A percentile compares a stretch with the other conserved stretches of the same genome.
Evolutionary conservation across 1,140 invertebrate species (phyloP).

Genomic region (Caenorhabditis inopinata): DNA sequence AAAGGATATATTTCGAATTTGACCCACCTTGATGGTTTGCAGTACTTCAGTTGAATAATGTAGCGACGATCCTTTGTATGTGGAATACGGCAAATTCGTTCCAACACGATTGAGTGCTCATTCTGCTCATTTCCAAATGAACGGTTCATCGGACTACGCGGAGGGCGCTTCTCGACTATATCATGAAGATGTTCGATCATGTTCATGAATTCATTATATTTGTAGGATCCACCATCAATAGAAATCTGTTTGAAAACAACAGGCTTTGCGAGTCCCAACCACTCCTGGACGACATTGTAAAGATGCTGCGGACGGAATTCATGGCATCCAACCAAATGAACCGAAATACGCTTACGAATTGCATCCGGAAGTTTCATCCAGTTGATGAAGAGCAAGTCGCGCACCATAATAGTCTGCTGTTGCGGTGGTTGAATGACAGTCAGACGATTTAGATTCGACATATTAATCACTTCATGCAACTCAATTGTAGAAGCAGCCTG

Average conservation of each 20-base stretch:
- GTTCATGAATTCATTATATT: conserved; percentile 7
- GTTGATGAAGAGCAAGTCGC: not conserved
- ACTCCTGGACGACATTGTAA: not conserved
- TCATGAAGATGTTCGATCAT: conserved; percentile 18
- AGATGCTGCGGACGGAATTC: not conserved
- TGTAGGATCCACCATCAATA: not conserved
- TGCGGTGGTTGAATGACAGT: conserved; percentile 8
- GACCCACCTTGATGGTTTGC: not conserved
- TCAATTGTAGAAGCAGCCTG: not conserved
- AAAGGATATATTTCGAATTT: not conserved
- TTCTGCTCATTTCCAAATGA: conserved; percentile 10
- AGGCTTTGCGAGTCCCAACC: not conserved
- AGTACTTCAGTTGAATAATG: not conserved
- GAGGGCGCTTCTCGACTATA: not conserved
- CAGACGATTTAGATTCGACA: not conserved
- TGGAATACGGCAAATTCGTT: not conserved
- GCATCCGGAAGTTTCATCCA: not conserved
- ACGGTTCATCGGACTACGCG: not conserved
- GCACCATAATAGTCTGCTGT: not conserved
- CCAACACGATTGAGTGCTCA: not conserved
- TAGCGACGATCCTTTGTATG: conserved; percentile 3
- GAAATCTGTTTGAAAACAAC: conserved; percentile 5
- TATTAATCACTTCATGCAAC: not conserved
- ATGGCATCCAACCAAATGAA: not conserved
- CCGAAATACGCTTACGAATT: not conserved